phyloP scores from a whole-genome alignment of 1,140 invertebrate species.

The Caerostris extrusa region DNA sequence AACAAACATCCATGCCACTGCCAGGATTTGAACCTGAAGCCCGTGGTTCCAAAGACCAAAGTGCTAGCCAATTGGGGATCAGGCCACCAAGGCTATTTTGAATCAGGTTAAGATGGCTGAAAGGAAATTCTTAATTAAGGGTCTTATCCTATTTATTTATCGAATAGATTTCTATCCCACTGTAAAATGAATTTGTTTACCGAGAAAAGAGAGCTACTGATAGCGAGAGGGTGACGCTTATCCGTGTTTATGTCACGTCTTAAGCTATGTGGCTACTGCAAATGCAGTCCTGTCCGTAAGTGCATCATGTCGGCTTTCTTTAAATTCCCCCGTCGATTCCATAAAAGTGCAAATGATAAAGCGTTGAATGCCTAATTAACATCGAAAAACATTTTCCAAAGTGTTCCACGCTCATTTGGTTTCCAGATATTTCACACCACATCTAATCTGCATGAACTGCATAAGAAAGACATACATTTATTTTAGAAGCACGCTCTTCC shows the following conservation, averaged over 20 bases:
- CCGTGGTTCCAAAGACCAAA: too few species aligned
- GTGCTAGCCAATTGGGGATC: too few species aligned
- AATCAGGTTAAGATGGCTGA: too few species aligned
- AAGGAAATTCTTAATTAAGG: too few species aligned
- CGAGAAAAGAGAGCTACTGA: neutral
- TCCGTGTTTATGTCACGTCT: neutral
- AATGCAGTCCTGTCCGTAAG: neutral
- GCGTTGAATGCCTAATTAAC: slow-evolving; percentile 10
- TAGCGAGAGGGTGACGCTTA: neutral
- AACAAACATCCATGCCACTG: too few species aligned
- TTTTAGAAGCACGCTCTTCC: neutral
- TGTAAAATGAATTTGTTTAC: neutral
- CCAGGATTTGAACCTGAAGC: too few species aligned
- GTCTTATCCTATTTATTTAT: neutral
- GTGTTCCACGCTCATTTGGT: slow-evolving; percentile 48
- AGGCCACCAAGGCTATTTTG: too few species aligned
- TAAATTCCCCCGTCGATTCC: slow-evolving; percentile 9
- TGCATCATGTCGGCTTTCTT: neutral
- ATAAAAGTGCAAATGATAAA: neutral
- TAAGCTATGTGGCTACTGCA: neutral
- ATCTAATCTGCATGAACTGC: slow-evolving; percentile 54
- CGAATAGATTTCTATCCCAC: neutral
- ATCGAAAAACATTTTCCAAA: neutral
- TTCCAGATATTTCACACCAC: neutral
- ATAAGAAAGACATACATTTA: neutral